Base-by-base conservation (phyloP, 2,797 vertebrate genomes). In the Odontamblyopus lacepedii region DNA sequence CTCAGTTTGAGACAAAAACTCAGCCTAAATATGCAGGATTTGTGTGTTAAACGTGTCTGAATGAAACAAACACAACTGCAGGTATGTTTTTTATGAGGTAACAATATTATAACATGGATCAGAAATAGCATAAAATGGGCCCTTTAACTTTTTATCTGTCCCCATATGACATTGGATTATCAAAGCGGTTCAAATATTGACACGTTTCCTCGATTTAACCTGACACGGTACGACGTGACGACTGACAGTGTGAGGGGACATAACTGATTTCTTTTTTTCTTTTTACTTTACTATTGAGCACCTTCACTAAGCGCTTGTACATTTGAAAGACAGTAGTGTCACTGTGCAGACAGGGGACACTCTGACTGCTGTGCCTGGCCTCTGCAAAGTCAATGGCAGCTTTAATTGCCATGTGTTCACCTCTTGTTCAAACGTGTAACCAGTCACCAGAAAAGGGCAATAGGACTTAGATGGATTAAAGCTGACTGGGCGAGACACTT, bases 251-350 rank as follows among this genome's bases (percentile, higher is more conserved):
- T 29, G 53, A 56, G 23, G 55, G 11, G 55, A n/a, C n/a, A 56
- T 9, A 3, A 56, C 55, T 9, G 48, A 50, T 50, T 6, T 55
- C 30, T 32, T 23, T 55, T 9, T 55, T 3, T 23, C 1, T 9
- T 23, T 3, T 9, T 0, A 2, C 11, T 56, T 12, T 57, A 23
- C 23, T 23, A 26, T 13, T 26, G 27, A 60, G 15, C 15, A 27
- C 6, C 57, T 30, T 27, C 57, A 30, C 57, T 57, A 26, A 60
- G 30, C 18, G 1, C 4, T 2, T 19, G 32, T 11, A 63, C 61
- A 35, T 38, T 12, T 38, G 30, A 63, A 63, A 63, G 61, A 63
- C 60, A n/a, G 30, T 61, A 32, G 15, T 61, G 57, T 29, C 57
- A 29, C 4, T 3, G 11, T 9, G 4, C 5, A 11, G n/a, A 23